These are phyloP conservation scores for Apamea epomidion DNA, from an alignment of 2,888 invertebrate genomes.

Conservation along the genomic window DNA sequence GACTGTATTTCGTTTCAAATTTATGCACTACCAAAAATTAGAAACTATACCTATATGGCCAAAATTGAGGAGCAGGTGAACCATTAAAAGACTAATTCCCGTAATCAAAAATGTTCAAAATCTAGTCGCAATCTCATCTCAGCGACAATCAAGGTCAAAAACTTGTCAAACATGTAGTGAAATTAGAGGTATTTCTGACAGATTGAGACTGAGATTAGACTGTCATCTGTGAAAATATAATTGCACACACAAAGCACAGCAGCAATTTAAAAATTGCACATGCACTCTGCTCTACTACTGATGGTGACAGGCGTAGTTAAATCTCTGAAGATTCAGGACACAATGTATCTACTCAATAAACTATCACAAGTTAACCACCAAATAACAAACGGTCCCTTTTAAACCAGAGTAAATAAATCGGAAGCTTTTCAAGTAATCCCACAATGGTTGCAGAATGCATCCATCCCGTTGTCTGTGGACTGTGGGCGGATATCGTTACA, in stretches of 20 bases:
- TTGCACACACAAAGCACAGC: not conserved
- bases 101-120: not conserved
- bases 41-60: not conserved
- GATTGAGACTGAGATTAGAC: no score
- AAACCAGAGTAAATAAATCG: constrained; percentile 23
- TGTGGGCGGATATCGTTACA: constrained; percentile 68
- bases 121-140: not conserved
- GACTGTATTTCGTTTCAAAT: not conserved
- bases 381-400: not conserved
- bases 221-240: not conserved
- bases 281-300: no score
- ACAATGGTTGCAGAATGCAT: constrained; percentile 62
- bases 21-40: not conserved
- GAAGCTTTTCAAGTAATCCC: constrained; percentile 19
- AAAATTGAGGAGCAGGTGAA: not conserved
- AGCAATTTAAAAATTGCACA: not conserved
- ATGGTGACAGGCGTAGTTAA: not conserved
- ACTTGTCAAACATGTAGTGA: not conserved
- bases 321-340: not conserved
- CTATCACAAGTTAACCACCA: not conserved
- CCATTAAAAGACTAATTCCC: not conserved
- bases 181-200: not conserved
- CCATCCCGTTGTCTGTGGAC: constrained; percentile 50
- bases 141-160: not conserved
- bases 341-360: not conserved